These are phyloP conservation scores for Mythimna vitellina DNA, from an alignment of 2,888 invertebrate species.

Conservation along the genomic window DNA sequence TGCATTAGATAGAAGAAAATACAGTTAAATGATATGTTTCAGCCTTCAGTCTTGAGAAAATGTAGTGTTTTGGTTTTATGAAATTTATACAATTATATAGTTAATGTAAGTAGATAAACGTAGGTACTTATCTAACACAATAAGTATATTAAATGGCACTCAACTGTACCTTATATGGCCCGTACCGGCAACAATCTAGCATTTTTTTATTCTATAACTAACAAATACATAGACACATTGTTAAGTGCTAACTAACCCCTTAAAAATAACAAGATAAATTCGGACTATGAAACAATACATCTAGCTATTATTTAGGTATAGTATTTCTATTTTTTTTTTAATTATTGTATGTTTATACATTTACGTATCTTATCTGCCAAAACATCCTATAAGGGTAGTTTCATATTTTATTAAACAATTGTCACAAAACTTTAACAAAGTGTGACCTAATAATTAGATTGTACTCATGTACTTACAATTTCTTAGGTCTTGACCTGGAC, in stretches of 20 bases:
- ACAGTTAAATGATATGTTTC: constrained; percentile 83
- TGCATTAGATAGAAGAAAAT: constrained; percentile 67
- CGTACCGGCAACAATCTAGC: constrained; percentile 22
- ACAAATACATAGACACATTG: constrained; percentile 11
- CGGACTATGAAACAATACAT: constrained; percentile 32
- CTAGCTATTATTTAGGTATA: neutral
- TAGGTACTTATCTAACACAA: constrained; percentile 23
- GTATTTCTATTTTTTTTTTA: constrained; percentile 1
- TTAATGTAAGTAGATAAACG: constrained; percentile 15
- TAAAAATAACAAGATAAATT: constrained; percentile 43
- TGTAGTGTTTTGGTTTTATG: constrained; percentile 63
- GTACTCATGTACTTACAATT: constrained; percentile 36
- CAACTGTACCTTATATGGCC: constrained; percentile 12
- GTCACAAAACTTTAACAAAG: constrained; percentile 46
- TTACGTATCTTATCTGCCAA: constrained; percentile 18
- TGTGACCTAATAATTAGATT: constrained; percentile 33
- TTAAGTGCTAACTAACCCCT: constrained; percentile 26
- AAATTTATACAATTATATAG: constrained; percentile 20
- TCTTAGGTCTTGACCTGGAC: constrained; percentile 29
- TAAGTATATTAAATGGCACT: constrained; percentile 24
- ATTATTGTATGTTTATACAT: constrained; percentile 27
- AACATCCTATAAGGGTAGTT: constrained; percentile 29
- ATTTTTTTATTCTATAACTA: constrained; percentile 10
- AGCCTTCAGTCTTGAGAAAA: constrained; percentile 82
- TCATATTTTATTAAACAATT: constrained; percentile 36